Conservation (phyloP, 1,140 invertebrate genomes). For the Anadara kagoshimensis region DNA sequence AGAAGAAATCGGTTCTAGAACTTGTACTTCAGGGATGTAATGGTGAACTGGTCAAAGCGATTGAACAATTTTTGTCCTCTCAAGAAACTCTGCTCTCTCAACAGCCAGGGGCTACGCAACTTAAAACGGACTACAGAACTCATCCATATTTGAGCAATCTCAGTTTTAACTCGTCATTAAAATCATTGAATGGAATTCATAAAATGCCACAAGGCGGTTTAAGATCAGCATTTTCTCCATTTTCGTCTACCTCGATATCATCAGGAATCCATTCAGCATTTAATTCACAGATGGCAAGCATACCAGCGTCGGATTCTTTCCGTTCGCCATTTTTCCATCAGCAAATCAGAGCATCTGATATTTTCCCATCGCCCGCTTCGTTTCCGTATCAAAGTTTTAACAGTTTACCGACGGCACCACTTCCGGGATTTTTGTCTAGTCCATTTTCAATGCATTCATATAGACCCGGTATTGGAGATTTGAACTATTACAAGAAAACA, state of each 20-base stretch:
- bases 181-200: constrained; percentile 32
- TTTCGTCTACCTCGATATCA: constrained; percentile 43
- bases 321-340: constrained; percentile 49
- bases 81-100: constrained; percentile 69
- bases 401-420: constrained; percentile 28
- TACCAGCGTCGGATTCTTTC: constrained; percentile 51
- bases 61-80: constrained; percentile 79
- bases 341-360: constrained; percentile 28
- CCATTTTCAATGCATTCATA: constrained; percentile 59
- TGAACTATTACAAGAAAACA: constrained; percentile 28
- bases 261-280: constrained; percentile 70
- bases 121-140: constrained; percentile 24
- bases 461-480: constrained; percentile 38
- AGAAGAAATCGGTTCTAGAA: constrained; percentile 87
- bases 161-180: constrained; percentile 39
- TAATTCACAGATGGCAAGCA: constrained; percentile 53
- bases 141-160: constrained; percentile 38
- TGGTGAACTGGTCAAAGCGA: constrained; percentile 87
- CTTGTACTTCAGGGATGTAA: constrained; percentile 89
- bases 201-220: constrained; percentile 51
- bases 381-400: constrained; percentile 50
- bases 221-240: constrained; percentile 71
- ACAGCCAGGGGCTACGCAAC: constrained; percentile 40
- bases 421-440: constrained; percentile 49
- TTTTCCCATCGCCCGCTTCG: constrained; percentile 36